phyloP scores from a whole-genome alignment of 2,113 vertebrate species.

The Sialia sialis region DNA sequence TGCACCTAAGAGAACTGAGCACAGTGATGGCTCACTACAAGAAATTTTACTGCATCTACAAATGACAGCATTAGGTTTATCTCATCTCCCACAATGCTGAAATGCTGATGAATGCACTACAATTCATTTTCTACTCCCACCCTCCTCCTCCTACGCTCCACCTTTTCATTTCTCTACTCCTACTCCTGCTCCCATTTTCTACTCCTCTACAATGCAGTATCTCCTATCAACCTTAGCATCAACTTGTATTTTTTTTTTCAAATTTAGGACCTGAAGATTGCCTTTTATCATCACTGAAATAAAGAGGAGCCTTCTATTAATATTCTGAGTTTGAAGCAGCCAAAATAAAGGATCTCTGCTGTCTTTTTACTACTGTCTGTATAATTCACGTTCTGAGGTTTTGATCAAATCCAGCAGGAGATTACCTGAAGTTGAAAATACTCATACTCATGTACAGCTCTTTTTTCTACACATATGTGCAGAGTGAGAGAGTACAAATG shows the following conservation, averaged over 20 bases:
- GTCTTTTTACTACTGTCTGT: slow-evolving; percentile 29
- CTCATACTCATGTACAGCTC: neutral
- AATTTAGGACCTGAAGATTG: slow-evolving; percentile 26
- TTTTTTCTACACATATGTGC: neutral
- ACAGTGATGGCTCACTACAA: neutral
- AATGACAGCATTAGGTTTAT: slow-evolving; percentile 42
- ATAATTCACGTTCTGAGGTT: slow-evolving; percentile 7
- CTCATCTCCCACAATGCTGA: slow-evolving; percentile 39
- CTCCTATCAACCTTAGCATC: slow-evolving; percentile 27
- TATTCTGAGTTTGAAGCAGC: neutral
- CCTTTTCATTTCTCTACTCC: slow-evolving; percentile 62
- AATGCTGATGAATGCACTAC: slow-evolving; percentile 53
- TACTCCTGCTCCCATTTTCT: slow-evolving; percentile 49
- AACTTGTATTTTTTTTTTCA: neutral
- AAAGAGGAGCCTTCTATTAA: slow-evolving; percentile 13
- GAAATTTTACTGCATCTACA: neutral
- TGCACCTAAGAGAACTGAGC: neutral
- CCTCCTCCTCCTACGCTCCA: slow-evolving; percentile 48
- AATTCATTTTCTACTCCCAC: slow-evolving; percentile 64
- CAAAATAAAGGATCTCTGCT: slow-evolving; percentile 38
- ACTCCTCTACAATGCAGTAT: slow-evolving; percentile 7
- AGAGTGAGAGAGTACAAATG: neutral
- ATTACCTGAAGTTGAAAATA: neutral
- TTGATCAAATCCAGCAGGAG: slow-evolving; percentile 29
- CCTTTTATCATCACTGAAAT: slow-evolving; percentile 35